These are phyloP conservation scores for Rhagonycha lutea DNA, from an alignment of 2,888 invertebrate species.

Conservation along the genomic window DNA sequence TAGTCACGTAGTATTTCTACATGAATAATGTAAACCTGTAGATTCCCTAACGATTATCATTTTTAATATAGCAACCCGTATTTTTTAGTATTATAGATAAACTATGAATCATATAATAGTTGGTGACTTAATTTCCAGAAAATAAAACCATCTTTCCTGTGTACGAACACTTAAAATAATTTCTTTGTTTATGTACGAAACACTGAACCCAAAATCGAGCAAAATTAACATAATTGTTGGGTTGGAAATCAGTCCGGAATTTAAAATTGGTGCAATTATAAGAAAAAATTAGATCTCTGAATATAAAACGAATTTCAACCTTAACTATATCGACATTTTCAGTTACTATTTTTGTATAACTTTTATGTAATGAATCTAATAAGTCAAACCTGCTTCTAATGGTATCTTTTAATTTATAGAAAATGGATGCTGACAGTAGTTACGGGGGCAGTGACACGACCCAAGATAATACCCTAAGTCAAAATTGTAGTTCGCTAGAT, in stretches of 20 bases:
- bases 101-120: background rate
- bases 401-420: constrained; percentile 16
- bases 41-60: too few species aligned
- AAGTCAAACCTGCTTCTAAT: background rate
- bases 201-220: background rate
- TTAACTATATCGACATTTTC: background rate
- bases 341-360: background rate
- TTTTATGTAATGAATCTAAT: background rate
- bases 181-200: background rate
- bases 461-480: constrained; percentile 46
- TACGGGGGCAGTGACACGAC: constrained; percentile 55
- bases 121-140: background rate
- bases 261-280: background rate
- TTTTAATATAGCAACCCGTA: background rate
- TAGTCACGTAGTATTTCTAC: too few species aligned
- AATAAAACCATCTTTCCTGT: background rate
- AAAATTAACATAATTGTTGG: background rate
- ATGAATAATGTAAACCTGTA: too few species aligned
- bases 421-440: constrained; percentile 55
- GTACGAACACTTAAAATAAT: background rate
- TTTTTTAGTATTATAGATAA: background rate
- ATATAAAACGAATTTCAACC: background rate
- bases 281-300: background rate
- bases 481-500: constrained; percentile 44
- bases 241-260: background rate